Percentiles rank a stretch among this genome's conserved stretches.
These are phyloP conservation scores for Varanus salvator DNA, from an alignment of 2,113 vertebrate genomes.

Conservation along the genomic window DNA sequence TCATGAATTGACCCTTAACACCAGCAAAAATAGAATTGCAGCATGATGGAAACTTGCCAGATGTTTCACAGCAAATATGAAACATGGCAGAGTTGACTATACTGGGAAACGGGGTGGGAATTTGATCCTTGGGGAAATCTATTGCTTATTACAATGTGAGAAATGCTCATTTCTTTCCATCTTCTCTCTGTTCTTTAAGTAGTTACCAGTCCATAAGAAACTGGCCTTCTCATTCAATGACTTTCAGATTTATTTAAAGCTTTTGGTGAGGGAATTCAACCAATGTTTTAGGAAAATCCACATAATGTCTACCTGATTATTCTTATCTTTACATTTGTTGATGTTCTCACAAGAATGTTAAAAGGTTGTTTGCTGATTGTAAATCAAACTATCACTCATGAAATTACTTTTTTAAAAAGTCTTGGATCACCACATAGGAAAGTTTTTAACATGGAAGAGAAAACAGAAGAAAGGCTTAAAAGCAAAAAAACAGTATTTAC, in stretches of 20 bases:
- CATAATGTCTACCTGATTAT: background rate
- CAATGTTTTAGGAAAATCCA: background rate
- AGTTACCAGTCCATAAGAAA: background rate
- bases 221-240: background rate
- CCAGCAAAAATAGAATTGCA: background rate
- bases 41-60: background rate
- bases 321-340: background rate
- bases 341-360: background rate
- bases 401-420: conserved; percentile 6
- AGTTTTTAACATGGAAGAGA: background rate
- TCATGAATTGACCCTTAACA: background rate
- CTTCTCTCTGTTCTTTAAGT: background rate
- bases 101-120: background rate
- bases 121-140: background rate
- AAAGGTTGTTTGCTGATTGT: background rate
- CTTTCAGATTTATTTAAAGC: background rate
- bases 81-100: background rate
- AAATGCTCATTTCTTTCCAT: background rate
- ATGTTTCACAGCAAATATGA: background rate
- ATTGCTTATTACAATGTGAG: background rate
- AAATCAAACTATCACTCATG: background rate
- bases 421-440: background rate
- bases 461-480: background rate
- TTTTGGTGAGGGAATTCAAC: background rate
- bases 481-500: background rate